These are phyloP conservation scores for Sicus ferrugineus DNA, from an alignment of 2,888 invertebrate species.

Conservation along the genomic window DNA sequence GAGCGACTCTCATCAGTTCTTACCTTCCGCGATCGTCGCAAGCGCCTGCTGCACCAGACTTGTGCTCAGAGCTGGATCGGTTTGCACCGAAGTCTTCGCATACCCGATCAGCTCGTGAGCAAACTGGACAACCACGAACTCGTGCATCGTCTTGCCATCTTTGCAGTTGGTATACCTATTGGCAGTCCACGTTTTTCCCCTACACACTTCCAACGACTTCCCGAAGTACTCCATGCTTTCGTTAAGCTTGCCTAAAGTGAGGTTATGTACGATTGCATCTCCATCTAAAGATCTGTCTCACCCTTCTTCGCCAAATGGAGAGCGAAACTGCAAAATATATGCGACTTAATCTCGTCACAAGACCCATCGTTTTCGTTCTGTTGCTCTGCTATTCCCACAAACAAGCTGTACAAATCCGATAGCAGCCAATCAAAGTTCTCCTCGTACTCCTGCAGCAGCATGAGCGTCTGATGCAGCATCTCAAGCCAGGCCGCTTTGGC, in stretches of 20 bases:
- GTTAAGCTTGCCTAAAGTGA: neutral
- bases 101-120: neutral
- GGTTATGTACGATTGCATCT: neutral
- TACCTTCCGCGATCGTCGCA: neutral
- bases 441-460: conserved; percentile 44
- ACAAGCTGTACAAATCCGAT: conserved; percentile 47
- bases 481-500: conserved; percentile 47
- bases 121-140: neutral
- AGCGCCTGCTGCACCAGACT: neutral
- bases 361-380: conserved; percentile 8
- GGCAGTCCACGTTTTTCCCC: neutral
- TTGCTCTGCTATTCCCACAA: conserved; percentile 42
- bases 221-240: neutral
- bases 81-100: neutral
- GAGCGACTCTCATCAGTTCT: neutral
- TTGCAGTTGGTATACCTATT: neutral
- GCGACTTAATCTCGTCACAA: conserved; percentile 25
- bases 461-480: conserved; percentile 47
- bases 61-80: neutral
- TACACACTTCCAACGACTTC: conserved; percentile 13
- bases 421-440: conserved; percentile 46
- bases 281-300: neutral
- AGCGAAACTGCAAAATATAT: conserved; percentile 8
- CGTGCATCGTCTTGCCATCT: neutral
- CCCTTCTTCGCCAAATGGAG: neutral